These are phyloP conservation scores for Oxyscelio sp. DNA, from an alignment of 2,888 invertebrate species.

Conservation along the genomic window DNA sequence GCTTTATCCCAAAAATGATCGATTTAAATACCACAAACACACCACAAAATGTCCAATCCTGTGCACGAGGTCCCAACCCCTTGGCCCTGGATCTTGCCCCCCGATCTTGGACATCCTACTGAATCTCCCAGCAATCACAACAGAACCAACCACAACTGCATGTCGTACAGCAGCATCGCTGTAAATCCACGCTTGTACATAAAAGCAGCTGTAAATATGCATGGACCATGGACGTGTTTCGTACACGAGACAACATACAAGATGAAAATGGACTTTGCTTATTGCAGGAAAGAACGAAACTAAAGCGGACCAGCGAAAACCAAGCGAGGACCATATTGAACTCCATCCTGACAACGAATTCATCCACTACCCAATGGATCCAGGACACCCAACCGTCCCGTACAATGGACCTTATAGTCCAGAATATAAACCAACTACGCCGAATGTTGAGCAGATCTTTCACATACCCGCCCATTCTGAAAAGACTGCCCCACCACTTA, in stretches of 20 bases:
- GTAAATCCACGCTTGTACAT: conserved; percentile 76
- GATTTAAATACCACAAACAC: too few relatives aligned
- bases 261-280: conserved; percentile 84
- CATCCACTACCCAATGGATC: conserved; percentile 86
- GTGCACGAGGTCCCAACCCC: not conserved
- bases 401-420: conserved; percentile 89
- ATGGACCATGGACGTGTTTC: conserved; percentile 77
- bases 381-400: conserved; percentile 85
- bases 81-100: conserved; percentile 4
- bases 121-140: conserved; percentile 21
- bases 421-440: conserved; percentile 84
- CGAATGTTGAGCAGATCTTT: conserved; percentile 84
- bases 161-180: conserved; percentile 73
- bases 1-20: too few relatives aligned
- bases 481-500: conserved; percentile 76
- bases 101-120: not conserved
- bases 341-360: conserved; percentile 70
- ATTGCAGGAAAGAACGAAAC: conserved; percentile 87
- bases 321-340: conserved; percentile 52
- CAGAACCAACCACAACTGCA: conserved; percentile 76
- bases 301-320: conserved; percentile 76
- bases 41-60: not conserved
- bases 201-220: conserved; percentile 83
- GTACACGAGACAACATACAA: conserved; percentile 59
- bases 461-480: conserved; percentile 80